These are phyloP conservation scores for Parnassius mnemosyne DNA, from an alignment of 2,888 invertebrate genomes.

Conservation along the genomic window DNA sequence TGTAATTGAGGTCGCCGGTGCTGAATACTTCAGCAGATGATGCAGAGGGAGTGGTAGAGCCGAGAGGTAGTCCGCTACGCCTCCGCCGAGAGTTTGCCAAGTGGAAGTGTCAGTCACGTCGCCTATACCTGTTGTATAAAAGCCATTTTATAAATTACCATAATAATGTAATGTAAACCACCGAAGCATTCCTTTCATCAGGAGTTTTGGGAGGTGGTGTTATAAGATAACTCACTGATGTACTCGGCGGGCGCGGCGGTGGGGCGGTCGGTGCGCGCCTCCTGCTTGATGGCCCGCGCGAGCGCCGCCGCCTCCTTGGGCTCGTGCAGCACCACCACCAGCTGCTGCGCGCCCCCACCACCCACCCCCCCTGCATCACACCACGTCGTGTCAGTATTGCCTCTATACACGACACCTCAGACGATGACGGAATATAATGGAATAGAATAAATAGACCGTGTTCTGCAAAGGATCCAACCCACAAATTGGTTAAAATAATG, in stretches of 20 bases:
- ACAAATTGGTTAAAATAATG: too few species aligned
- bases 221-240: conserved; percentile 56
- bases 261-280: conserved; percentile 71
- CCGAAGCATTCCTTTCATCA: too few species aligned
- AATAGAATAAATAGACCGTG: too few species aligned
- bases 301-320: conserved; percentile 73
- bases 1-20: conserved; percentile 79
- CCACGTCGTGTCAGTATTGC: too few species aligned
- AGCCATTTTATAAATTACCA: too few species aligned
- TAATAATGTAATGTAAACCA: too few species aligned
- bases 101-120: conserved; percentile 76
- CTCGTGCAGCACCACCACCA: conserved; percentile 75
- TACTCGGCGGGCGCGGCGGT: conserved; percentile 61
- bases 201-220: too few species aligned
- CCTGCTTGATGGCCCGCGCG: conserved; percentile 79
- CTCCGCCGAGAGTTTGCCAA: conserved; percentile 89
- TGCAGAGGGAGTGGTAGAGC: conserved; percentile 90
- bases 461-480: too few species aligned
- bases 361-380: neutral
- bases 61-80: conserved; percentile 92
- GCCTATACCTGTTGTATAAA: conserved; percentile 58
- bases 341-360: conserved; percentile 60
- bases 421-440: too few species aligned
- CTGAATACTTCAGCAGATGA: conserved; percentile 90
- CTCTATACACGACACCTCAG: too few species aligned